Conservation (phyloP, 1,140 invertebrate species). For the Drosophila sturtevanti region DNA sequence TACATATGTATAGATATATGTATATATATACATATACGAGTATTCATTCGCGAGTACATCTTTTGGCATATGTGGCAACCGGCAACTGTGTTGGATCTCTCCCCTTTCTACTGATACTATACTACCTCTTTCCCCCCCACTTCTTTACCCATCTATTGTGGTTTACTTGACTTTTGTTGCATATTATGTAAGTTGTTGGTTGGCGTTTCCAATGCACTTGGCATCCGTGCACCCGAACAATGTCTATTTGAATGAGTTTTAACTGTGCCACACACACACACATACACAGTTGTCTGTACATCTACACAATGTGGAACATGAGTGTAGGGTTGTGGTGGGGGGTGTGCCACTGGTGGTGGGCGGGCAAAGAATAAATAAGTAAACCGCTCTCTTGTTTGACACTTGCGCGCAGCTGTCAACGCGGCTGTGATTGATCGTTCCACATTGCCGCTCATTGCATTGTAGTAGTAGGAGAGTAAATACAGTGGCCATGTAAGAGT, state of each 20-base stretch:
- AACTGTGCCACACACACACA: slow-evolving; percentile 65
- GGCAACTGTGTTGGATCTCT: not conserved
- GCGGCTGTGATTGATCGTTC: slow-evolving; percentile 66
- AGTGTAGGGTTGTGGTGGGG: slow-evolving; percentile 25
- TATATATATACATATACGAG: not conserved
- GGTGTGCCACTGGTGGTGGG: not conserved
- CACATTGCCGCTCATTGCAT: not conserved
- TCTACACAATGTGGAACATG: too few species aligned
- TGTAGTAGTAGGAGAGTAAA: slow-evolving; percentile 23
- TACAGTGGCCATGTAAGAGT: slow-evolving; percentile 29
- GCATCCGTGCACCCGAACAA: slow-evolving; percentile 19
- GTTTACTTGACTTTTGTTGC: slow-evolving; percentile 69
- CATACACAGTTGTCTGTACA: slow-evolving; percentile 13
- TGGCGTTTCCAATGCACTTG: slow-evolving; percentile 41
- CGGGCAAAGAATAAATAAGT: slow-evolving; percentile 47
- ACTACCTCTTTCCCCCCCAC: not conserved
- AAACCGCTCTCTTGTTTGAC: slow-evolving; percentile 67
- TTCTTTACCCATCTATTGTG: slow-evolving; percentile 40
- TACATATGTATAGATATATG: too few species aligned
- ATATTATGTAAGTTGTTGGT: slow-evolving; percentile 59
- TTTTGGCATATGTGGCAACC: slow-evolving; percentile 48
- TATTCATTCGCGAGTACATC: slow-evolving; percentile 13
- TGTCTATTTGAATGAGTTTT: slow-evolving; percentile 33
- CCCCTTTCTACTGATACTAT: not conserved
- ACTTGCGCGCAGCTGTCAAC: slow-evolving; percentile 71